phyloP scores from a whole-genome alignment of 2,888 invertebrate species.

The Oscheius sp. region DNA sequence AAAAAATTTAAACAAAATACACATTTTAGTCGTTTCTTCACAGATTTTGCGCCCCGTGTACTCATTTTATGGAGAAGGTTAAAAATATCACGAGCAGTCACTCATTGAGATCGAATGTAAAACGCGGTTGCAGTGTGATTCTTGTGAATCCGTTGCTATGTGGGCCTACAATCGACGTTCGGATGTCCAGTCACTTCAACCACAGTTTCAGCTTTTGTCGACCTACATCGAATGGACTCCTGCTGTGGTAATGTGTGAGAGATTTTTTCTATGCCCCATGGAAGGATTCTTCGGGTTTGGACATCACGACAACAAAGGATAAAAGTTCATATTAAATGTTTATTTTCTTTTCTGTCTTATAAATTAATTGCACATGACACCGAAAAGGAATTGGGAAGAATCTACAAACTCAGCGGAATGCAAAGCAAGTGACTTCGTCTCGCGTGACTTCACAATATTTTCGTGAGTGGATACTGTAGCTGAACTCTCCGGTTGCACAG shows the following conservation, averaged over 20 bases:
- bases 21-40: conserved; percentile 6
- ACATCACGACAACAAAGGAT: conserved; percentile 8
- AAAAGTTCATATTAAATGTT: conserved; percentile 1
- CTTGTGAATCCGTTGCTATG: neutral
- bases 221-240: conserved; percentile 27
- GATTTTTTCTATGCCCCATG: conserved; percentile 20
- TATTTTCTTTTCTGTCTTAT: neutral
- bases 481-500: conserved; percentile 67
- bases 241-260: conserved; percentile 30
- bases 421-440: conserved; percentile 66
- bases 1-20: too few relatives aligned
- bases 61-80: neutral
- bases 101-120: neutral
- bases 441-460: conserved; percentile 66
- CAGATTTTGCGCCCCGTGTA: conserved; percentile 5
- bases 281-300: conserved; percentile 23
- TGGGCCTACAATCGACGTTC: conserved; percentile 1
- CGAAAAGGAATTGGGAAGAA: neutral
- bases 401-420: conserved; percentile 51
- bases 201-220: neutral
- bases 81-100: neutral
- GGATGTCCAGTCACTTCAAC: neutral
- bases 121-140: neutral
- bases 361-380: conserved; percentile 23
- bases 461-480: conserved; percentile 64